Conservation (phyloP, 2,888 invertebrate genomes). For the Epinotia ramella region DNA sequence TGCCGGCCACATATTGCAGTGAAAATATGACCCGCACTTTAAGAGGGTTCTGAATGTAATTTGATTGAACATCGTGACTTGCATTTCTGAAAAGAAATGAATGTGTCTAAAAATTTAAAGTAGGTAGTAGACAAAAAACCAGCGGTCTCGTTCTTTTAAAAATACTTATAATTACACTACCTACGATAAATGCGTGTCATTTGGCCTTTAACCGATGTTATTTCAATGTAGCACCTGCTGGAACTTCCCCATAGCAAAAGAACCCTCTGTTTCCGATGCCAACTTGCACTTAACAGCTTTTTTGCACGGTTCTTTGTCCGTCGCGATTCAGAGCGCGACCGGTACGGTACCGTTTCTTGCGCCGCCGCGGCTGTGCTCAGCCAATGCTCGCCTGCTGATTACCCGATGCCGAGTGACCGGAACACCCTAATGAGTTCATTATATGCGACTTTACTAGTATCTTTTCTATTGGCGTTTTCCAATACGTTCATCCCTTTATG, state of each 20-base stretch:
- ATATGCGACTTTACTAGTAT: slow-evolving; percentile 53
- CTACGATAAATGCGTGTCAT: background rate
- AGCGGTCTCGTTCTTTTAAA: too few species aligned
- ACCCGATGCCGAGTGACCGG: slow-evolving; percentile 65
- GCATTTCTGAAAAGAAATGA: background rate
- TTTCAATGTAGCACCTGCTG: background rate
- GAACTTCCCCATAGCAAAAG: slow-evolving; percentile 4
- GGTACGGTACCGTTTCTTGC: slow-evolving; percentile 73
- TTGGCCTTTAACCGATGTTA: background rate
- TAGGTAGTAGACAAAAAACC: too few species aligned
- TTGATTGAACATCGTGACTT: slow-evolving; percentile 9
- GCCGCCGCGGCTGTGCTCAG: slow-evolving; percentile 61
- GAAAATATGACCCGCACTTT: slow-evolving; percentile 6
- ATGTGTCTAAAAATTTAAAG: background rate
- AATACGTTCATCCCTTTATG: slow-evolving; percentile 9
- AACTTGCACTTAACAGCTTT: slow-evolving; percentile 48
- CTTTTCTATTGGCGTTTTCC: slow-evolving; percentile 20
- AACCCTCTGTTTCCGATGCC: slow-evolving; percentile 27
- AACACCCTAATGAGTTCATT: slow-evolving; percentile 71
- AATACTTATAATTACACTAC: background rate
- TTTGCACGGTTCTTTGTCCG: slow-evolving; percentile 59
- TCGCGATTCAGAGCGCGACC: slow-evolving; percentile 72
- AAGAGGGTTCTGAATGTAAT: slow-evolving; percentile 17
- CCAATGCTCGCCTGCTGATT: slow-evolving; percentile 57
- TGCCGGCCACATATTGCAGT: too few species aligned